Conservation (phyloP, 2,113 vertebrate species). For the Apeltes quadracus region DNA sequence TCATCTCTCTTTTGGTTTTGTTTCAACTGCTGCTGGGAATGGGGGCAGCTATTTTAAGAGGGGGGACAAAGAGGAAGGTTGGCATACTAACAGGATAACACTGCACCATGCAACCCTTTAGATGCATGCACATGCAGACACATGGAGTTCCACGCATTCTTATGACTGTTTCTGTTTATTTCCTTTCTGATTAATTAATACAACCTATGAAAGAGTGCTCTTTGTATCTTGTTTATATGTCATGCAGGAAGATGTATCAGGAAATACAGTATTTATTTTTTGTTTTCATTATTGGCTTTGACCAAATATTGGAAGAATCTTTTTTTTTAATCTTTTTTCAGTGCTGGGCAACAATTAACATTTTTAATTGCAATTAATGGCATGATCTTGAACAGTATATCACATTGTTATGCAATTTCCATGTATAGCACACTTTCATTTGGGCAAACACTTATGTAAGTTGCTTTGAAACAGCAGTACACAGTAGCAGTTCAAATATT, state of each 20-base stretch:
- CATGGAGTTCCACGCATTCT: neutral
- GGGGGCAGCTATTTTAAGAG: slow-evolving; percentile 67
- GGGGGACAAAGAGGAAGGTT: slow-evolving; percentile 64
- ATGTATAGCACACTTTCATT: no score
- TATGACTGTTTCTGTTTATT: neutral
- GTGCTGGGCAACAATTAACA: no score
- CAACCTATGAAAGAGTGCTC: neutral
- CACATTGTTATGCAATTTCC: no score
- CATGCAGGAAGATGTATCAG: neutral
- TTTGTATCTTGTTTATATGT: neutral
- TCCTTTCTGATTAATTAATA: neutral
- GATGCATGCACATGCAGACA: neutral
- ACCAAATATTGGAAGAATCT: no score
- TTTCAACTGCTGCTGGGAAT: slow-evolving; percentile 55
- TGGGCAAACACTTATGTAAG: no score
- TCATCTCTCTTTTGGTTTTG: slow-evolving; percentile 33
- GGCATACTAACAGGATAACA: slow-evolving; percentile 47
- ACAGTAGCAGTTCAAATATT: no score
- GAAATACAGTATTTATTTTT: neutral
- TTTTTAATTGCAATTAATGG: no score
- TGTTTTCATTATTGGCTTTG: no score
- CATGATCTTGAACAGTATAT: no score
- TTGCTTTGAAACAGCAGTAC: no score
- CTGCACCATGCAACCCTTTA: neutral
- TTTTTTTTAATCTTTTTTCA: no score